phyloP scores from a whole-genome alignment of 2,113 vertebrate genomes.

The Callocephalon fimbriatum region DNA sequence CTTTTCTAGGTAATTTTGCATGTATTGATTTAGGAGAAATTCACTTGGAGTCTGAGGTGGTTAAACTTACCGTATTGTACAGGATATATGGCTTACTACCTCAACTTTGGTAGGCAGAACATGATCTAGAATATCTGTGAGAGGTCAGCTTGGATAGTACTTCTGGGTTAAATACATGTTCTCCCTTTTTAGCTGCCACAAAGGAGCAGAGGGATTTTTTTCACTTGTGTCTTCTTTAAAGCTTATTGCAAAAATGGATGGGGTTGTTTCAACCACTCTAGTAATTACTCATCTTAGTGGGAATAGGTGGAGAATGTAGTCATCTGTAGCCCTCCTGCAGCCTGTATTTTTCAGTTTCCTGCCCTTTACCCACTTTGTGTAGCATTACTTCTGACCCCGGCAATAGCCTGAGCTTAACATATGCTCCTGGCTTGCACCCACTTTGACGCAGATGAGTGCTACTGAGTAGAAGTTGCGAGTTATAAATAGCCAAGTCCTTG shows the following conservation, averaged over 20 bases:
- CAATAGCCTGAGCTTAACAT: background rate
- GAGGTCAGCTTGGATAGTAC: background rate
- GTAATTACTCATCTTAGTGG: background rate
- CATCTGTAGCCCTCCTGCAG: background rate
- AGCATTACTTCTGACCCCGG: background rate
- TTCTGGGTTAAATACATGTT: fast-evolving
- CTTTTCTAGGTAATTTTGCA: background rate
- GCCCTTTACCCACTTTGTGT: background rate
- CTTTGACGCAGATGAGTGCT: fast-evolving
- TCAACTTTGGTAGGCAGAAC: background rate
- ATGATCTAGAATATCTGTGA: background rate
- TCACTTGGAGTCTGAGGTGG: background rate
- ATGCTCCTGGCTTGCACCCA: background rate
- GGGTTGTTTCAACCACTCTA: background rate
- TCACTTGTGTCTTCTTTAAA: background rate
- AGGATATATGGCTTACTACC: background rate
- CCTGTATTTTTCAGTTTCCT: background rate
- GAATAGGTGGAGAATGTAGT: background rate
- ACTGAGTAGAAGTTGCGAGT: background rate
- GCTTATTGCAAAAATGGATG: background rate
- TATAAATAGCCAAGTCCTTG: conserved; percentile 37
- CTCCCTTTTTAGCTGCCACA: background rate
- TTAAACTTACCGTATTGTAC: background rate
- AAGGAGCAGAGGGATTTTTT: background rate
- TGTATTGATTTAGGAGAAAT: background rate